Percentiles rank a stretch among this genome's conserved stretches.
phyloP scores from a whole-genome alignment of 2,113 vertebrate species.

The Tretioscincus oriximinensis region DNA sequence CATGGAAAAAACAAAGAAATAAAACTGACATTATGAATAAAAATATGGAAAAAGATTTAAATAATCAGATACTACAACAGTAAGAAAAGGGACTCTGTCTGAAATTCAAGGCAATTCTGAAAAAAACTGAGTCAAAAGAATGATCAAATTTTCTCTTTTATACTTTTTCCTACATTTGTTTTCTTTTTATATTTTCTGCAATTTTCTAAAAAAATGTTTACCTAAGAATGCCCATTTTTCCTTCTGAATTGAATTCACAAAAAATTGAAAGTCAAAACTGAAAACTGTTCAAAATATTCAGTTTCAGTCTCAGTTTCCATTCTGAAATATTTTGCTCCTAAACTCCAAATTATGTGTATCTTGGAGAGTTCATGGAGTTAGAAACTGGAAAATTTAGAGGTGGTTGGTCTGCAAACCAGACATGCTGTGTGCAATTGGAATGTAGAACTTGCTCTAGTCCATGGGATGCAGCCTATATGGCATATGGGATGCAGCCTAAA shows the following conservation, averaged over 20 bases:
- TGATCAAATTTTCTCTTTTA: no score
- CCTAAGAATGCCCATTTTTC: constrained; percentile 5
- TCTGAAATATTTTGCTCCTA: background rate
- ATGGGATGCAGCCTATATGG: background rate
- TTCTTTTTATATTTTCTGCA: no score
- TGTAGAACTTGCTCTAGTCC: constrained; percentile 1
- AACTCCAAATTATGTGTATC: background rate
- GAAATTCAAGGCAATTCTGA: no score
- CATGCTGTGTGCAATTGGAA: constrained; percentile 16
- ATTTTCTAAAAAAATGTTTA: background rate
- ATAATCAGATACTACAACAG: no score
- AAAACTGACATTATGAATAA: no score
- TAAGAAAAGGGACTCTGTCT: no score
- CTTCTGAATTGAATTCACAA: background rate
- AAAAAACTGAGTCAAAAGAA: no score
- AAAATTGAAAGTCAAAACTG: constrained; percentile 21
- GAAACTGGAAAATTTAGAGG: constrained; percentile 35
- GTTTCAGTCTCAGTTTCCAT: background rate
- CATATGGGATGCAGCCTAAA: background rate
- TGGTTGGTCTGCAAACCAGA: constrained; percentile 44
- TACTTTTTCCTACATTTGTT: no score
- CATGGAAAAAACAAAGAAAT: no score
- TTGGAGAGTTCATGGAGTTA: constrained; percentile 30
- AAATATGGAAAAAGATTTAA: no score
- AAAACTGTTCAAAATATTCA: background rate